Evolutionary conservation across 2,797 vertebrate genomes (phyloP), one percentile per base, ranked within the genome.

Genomic region (Hippopotamyrus pictus): DNA sequence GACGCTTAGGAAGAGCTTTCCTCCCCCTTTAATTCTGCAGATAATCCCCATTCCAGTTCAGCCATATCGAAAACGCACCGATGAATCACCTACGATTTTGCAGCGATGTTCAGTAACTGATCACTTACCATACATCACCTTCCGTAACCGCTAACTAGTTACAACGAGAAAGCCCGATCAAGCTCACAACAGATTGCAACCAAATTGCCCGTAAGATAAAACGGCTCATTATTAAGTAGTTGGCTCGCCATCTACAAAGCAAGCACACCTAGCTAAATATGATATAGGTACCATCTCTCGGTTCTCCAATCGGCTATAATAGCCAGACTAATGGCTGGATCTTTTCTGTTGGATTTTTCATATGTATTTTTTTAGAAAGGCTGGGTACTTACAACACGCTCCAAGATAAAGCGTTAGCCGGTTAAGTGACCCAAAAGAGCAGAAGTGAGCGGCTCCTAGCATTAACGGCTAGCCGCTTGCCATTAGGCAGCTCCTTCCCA

Each of bases 51-150:
- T 50, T 11, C 46, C 19, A 12, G 44, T 50, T 48, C 82, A 83
- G 69, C 88, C 41, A 44, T n/a, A n/a, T 59, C 51, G 53, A 57
- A 89, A 54, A 89, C 22, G 41, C 19, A 82, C 88, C 48, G n/a
- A 82, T 82, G 41, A 46, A 73, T 88, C 87, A 83, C n/a, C 51
- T 37, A 53, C 29, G 69, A 33, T 88, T 41, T 83, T 7, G 37
- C 41, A 50, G n/a, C 46, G 46, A 69, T 14, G 65, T 33, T 65
- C 65, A 33, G 65, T 2, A 5, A 33, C 73, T 41, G 69, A 79
- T 79, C 73, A 41, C 22, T 33, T 69, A 33, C 62, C 14, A 69
- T 33, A 12, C 25, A 14, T 69, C 11, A 29, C 19, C 76, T 46
- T 46, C 37, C 17, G 5, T n/a, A 44, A 44, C 37, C 41, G 5